Evolutionary conservation across 2,113 vertebrate species (phyloP).

Genomic region (Amia ocellicauda): DNA sequence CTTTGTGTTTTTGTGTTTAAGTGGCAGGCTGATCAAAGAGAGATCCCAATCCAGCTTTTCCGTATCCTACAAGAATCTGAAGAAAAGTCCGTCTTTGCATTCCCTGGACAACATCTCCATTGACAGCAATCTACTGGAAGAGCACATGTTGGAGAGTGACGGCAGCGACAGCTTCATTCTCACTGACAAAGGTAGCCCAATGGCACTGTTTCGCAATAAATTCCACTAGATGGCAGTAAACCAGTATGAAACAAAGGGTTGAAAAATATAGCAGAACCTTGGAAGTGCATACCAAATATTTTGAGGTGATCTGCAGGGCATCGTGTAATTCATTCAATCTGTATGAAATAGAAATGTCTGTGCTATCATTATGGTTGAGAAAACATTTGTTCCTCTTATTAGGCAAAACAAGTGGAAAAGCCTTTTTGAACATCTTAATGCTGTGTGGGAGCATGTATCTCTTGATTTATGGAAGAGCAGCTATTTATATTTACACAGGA

Average conservation of each 20-base stretch:
- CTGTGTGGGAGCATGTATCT: constrained; percentile 1
- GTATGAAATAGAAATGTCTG: no score
- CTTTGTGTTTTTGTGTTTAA: constrained; percentile 42
- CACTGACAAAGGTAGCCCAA: constrained; percentile 76
- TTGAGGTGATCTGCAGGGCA: no score
- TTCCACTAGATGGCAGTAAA: background rate
- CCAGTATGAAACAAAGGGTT: no score
- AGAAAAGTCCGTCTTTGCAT: constrained; percentile 88
- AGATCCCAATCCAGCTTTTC: constrained; percentile 79
- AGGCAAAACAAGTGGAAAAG: no score
- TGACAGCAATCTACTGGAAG: constrained; percentile 83
- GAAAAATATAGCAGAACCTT: background rate
- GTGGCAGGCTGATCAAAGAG: constrained; percentile 83
- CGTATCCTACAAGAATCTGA: constrained; percentile 88
- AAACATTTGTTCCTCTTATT: no score
- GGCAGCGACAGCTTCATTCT: constrained; percentile 79
- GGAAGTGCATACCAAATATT: no score
- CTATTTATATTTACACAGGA: no score
- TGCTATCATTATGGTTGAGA: no score
- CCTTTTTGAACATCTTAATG: constrained; percentile 18
- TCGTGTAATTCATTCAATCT: no score
- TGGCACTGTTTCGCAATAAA: background rate
- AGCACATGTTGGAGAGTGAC: constrained; percentile 77
- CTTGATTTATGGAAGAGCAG: background rate
- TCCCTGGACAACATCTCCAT: constrained; percentile 91